Evolutionary conservation across 2,888 invertebrate genomes (phyloP), one percentile per base, ranked within the genome.

Genomic region (Allolobophora icterica): DNA sequence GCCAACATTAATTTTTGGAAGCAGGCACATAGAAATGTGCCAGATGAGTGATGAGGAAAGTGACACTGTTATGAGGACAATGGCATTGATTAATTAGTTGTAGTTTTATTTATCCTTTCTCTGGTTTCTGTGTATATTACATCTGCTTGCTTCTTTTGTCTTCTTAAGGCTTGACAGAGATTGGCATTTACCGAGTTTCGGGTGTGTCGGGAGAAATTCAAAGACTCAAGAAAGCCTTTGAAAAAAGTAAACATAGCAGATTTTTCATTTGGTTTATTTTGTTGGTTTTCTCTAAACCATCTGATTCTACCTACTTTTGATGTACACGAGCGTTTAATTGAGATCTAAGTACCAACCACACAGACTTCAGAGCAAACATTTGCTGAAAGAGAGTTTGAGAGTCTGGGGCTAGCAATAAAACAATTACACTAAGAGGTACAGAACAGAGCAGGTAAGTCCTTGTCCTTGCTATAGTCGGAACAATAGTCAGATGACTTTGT

Each of bases 101-200:
- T 71, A 35, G 13, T 58, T 71, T 35, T n/a, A n/a, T 4, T 84
- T 33, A 40, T 40, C 40, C 35, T 13, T 90, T 83, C 15, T 58
- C 24, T 90, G 89, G 40, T 33, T 84, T 17, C 71, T 38, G 13
- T 24, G n/a, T 90, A 17, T 24, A 89, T 89, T 33, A 52, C 91
- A 30, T 90, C 33, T 91, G 90, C 93, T 40, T 91, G 90, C 93
- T 40, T 92, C 42, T 52, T 71, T 71, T 71, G 71, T 71, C 71
- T 71, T 13, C 17, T 71, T 0, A 71, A 94, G 95, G 95, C 38
- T 97, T 98, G 96, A 97, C 97, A 93, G 98, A 98, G 96, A 97
- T 98, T 91, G 99, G 99, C 91, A 96, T 99, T 93, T 99, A 99
- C 96, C 96, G 98, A 92, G 98, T 99, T 45, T 98, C 98, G 84